Base-by-base conservation (phyloP, 2,797 vertebrate species). In the Brachymystax lenok region DNA sequence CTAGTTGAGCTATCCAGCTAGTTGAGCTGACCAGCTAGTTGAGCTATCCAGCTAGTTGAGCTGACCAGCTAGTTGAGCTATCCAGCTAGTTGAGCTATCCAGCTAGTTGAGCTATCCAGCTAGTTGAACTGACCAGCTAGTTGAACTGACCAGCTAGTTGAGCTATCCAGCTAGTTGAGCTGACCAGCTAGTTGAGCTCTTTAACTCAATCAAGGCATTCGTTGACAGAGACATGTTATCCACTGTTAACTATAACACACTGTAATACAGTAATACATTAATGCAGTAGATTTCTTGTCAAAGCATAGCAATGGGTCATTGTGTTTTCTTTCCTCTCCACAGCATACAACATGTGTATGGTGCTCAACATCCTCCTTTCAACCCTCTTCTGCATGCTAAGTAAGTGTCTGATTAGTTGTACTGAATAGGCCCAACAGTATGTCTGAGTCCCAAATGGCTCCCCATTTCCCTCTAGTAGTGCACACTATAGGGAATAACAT, bases 331-430 rank as follows among this genome's bases (percentile, higher is more conserved):
- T 80, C 87, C 80, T 85, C 74, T 46, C 88, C 83, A 78, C 87
- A 99, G 98, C 91, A 99, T 99, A 92, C 97, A 98, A 86, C 98
- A 99, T 77, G 98, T 99, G 30, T 99, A 99, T 59, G 98, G 98
- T 78, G 98, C 98, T 83, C 98, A 99, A 81, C 98, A 99, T 87
- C 98, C 98, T 0, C 98, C 98, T 54, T 96, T 99, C 78, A 96
- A 99, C 85, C 98, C 98, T 0, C 94, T 97, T 46, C 88, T 98
- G 50, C 98, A 99, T 64, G 94, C 97, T 86, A 96, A 94, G 98
- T 99, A 96, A 98, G 98, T 97, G 21, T 80, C 27, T 76, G 24
- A 30, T 73, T 14, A 35, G 16, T 69, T 21, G n/a, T 4, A 75
- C 3, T 24, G 46, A 27, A 56, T 28, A 13, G 12, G 63, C 4